Conservation (phyloP, 2,797 vertebrate species). For the Amblyopsis hoosieri region DNA sequence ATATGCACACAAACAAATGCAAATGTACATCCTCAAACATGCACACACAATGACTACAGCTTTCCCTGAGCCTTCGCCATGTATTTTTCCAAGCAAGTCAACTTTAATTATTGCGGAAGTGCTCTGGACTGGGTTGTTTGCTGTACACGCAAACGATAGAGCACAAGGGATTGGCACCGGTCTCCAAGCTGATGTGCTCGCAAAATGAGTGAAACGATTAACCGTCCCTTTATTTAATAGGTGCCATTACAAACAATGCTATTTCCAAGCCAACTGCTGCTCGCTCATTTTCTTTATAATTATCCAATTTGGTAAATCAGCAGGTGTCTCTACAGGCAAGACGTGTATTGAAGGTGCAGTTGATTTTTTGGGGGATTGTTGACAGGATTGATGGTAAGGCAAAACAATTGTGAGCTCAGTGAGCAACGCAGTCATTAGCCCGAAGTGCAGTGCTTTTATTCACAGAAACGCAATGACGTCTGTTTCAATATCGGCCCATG, state of each 20-base stretch:
- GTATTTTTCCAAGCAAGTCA: constrained; percentile 66
- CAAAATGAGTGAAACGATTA: constrained; percentile 46
- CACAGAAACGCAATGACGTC: constrained; percentile 5
- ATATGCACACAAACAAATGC: constrained; percentile 16
- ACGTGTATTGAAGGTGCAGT: constrained; percentile 29
- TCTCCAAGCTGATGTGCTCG: constrained; percentile 35
- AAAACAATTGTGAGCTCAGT: constrained; percentile 16
- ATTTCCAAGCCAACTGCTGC: constrained; percentile 42
- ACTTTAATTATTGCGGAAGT: constrained; percentile 62
- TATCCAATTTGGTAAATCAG: constrained; percentile 55
- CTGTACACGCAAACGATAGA: constrained; percentile 41
- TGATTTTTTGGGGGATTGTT: constrained; percentile 32
- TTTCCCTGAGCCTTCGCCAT: constrained; percentile 37
- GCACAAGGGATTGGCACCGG: constrained; percentile 28
- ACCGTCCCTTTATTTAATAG: constrained; percentile 53
- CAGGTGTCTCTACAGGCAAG: constrained; percentile 35
- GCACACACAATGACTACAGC: constrained; percentile 27
- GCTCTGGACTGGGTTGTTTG: constrained; percentile 40
- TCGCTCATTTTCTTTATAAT: constrained; percentile 52
- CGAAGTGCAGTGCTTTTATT: not conserved
- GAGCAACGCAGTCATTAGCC: constrained; percentile 1
- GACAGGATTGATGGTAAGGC: constrained; percentile 4
- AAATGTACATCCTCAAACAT: constrained; percentile 32
- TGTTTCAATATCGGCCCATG: constrained; percentile 21
- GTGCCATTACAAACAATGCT: constrained; percentile 48